Evolutionary conservation across 2,797 vertebrate genomes (phyloP), one percentile per base, ranked within the genome.

Genomic region (Pipistrellus pygmaeus): DNA sequence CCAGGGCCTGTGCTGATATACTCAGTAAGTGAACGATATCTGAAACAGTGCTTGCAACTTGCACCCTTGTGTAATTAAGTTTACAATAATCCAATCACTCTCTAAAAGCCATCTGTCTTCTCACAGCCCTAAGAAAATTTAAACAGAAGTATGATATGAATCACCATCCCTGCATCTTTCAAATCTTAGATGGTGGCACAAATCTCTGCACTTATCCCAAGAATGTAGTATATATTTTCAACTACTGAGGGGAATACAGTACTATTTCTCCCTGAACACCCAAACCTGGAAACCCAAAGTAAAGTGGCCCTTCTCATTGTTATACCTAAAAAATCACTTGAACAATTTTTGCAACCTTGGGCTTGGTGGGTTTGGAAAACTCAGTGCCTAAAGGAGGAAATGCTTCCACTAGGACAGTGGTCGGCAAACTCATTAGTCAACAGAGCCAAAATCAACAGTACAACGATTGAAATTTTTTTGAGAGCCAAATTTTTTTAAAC

Each of bases 91-190:
- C 35, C 48, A 69, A 64, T 53, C 41, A 35, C 88, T 91, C 44
- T 86, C 64, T 80, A 71, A 82, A 88, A 94, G 51, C 21, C 89
- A 91, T 75, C 62, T 90, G 76, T 30, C 71, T 93, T 85, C 55
- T 89, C 30, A 84, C 82, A 69, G 57, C 32, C 80, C 81, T 48
- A 92, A 90, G 85, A 84, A 41, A 80, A 94, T 53, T 88, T 85
- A 51, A 46, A 41, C 48, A 23, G 32, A 25, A 76, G 66, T 64
- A n/a, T 64, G 32, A 5, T 84, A 91, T 77, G 78, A 88, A 20
- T 90, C 41, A 53, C 13, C 32, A 71, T 57, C 46, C 46, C 9
- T 46, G 8, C 7, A 80, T 44, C 44, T 85, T 96, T 62, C 55
- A 64, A 57, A 38, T 62, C 73, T 92, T 25, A 44, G 27, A 88